Conservation (phyloP, 2,113 vertebrate genomes). For the Gymnogyps californianus region DNA sequence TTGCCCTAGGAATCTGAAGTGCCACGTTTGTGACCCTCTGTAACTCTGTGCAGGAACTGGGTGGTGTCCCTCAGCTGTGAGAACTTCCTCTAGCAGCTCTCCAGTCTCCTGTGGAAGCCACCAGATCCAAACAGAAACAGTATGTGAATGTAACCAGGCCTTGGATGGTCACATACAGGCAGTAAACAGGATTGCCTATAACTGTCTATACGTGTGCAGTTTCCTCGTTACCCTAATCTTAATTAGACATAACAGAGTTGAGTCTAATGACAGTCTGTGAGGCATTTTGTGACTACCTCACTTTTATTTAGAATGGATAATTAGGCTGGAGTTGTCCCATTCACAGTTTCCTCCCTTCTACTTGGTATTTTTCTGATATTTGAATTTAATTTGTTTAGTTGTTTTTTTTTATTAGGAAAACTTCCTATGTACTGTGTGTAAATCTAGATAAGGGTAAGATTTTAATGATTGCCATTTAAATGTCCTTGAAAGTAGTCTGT, state of each 20-base stretch:
- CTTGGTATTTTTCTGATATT: not conserved
- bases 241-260: not conserved
- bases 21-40: not conserved
- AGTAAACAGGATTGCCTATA: not conserved
- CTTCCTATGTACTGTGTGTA: not conserved
- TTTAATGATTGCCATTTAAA: not conserved
- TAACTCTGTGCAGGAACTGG: not conserved
- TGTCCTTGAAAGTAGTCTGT: not conserved
- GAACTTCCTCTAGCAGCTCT: not conserved
- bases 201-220: fast-evolving
- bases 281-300: fast-evolving
- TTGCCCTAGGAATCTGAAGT: not conserved
- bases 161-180: not conserved
- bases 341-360: not conserved
- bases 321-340: not conserved
- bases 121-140: not conserved
- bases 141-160: too few species aligned
- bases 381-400: not conserved
- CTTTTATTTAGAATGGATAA: not conserved
- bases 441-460: not conserved
- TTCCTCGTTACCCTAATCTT: not conserved
- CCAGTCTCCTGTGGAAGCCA: not conserved
- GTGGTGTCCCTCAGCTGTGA: not conserved
- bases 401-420: not conserved
- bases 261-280: not conserved